phyloP scores from a whole-genome alignment of 2,113 vertebrate species.

The zebrafish (Danio rerio) region DNA sequence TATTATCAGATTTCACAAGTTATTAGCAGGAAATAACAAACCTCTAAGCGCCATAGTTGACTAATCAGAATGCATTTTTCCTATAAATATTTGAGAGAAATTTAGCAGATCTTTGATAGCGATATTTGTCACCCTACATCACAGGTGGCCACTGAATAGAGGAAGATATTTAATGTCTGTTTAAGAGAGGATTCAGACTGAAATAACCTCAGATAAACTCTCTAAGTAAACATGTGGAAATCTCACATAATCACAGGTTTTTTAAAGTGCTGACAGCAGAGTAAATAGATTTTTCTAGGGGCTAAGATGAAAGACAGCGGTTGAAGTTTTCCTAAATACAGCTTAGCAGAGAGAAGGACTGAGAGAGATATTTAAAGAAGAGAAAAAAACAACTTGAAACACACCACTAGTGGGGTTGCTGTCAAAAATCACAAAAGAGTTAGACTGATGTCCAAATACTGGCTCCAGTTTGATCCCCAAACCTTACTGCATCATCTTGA shows the following conservation, averaged over 20 bases:
- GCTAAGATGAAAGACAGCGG: neutral
- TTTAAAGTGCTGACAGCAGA: slow-evolving; percentile 14
- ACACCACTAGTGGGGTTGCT: neutral
- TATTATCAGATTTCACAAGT: too few relatives aligned
- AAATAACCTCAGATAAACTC: slow-evolving; percentile 6
- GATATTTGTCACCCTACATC: neutral
- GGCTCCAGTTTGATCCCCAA: neutral
- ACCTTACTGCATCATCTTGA: neutral
- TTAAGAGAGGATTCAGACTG: neutral
- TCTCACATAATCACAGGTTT: neutral
- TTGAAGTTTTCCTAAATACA: neutral
- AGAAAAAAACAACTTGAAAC: neutral
- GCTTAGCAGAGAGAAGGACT: neutral
- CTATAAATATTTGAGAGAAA: neutral
- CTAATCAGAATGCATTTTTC: too few relatives aligned
- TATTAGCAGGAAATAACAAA: too few relatives aligned
- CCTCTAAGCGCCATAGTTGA: too few relatives aligned
- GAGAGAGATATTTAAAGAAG: neutral
- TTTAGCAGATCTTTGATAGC: neutral
- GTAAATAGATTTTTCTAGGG: neutral
- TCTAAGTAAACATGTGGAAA: neutral
- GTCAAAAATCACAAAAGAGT: neutral
- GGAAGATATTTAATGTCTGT: neutral
- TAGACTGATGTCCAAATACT: neutral
- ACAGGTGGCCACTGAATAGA: neutral